Conservation (phyloP, 1,140 invertebrate species). For the Drosophila ogumai region DNA sequence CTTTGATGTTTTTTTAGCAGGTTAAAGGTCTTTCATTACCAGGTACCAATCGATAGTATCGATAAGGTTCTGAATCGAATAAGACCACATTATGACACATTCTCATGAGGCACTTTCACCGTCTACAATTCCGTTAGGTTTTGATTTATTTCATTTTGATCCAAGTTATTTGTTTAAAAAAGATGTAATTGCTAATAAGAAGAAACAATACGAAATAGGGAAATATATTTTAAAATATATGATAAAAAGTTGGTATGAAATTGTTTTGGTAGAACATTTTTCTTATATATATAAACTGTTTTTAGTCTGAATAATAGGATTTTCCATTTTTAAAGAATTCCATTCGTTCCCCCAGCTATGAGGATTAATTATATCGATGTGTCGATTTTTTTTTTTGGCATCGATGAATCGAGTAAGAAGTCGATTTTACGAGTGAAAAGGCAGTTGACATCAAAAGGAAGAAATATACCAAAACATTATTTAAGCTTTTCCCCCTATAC, state of each 20-base stretch:
- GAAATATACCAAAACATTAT: slow-evolving; percentile 17
- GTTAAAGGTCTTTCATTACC: slow-evolving; percentile 38
- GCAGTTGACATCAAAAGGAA: slow-evolving; percentile 9
- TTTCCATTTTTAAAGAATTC: background rate
- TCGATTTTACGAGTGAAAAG: slow-evolving; percentile 5
- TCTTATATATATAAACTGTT: background rate
- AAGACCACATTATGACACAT: background rate
- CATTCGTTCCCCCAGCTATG: background rate
- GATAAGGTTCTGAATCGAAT: slow-evolving; percentile 4
- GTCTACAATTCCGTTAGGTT: background rate
- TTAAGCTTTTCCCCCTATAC: background rate
- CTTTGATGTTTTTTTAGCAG: slow-evolving; percentile 28
- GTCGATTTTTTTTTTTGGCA: background rate
- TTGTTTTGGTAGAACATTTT: background rate
- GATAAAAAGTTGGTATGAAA: background rate
- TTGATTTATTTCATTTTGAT: background rate
- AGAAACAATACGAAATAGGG: background rate
- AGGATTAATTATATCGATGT: background rate
- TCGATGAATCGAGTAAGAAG: slow-evolving; percentile 3
- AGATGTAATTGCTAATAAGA: background rate
- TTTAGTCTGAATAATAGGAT: no score
- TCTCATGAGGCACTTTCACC: background rate
- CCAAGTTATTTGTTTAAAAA: background rate
- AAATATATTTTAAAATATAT: background rate
- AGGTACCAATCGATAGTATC: slow-evolving; percentile 12